Conservation (phyloP, 2,888 invertebrate genomes). For the Erebia aethiops region DNA sequence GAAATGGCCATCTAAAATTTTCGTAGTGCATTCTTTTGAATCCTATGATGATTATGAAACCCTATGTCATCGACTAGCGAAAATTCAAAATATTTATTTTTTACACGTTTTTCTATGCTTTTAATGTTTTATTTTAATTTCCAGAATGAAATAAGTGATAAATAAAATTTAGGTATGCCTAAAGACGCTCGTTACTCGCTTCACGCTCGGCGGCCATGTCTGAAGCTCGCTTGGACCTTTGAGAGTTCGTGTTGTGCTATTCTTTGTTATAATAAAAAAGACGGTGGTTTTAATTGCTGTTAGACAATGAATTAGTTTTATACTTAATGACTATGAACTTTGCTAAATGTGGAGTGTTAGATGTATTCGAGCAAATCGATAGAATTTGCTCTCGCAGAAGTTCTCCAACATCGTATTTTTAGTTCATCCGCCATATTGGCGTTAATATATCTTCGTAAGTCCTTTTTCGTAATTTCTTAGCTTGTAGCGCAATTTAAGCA, state of each 20-base stretch:
- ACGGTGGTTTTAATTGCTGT: slow-evolving; percentile 69
- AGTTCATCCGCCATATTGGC: slow-evolving; percentile 88
- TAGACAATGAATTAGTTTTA: slow-evolving; percentile 67
- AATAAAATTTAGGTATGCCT: slow-evolving; percentile 63
- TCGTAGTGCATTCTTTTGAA: slow-evolving; percentile 48
- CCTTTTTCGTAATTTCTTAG: slow-evolving; percentile 77
- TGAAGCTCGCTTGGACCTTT: slow-evolving; percentile 79
- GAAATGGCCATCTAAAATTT: slow-evolving; percentile 43
- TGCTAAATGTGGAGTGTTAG: slow-evolving; percentile 72
- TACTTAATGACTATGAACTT: slow-evolving; percentile 66
- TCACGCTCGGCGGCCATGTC: slow-evolving; percentile 80
- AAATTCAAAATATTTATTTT: slow-evolving; percentile 66
- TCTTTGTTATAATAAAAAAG: slow-evolving; percentile 73
- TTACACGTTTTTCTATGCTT: slow-evolving; percentile 63
- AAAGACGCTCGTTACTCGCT: slow-evolving; percentile 73
- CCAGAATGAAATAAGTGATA: slow-evolving; percentile 60
- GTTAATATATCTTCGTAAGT: slow-evolving; percentile 84
- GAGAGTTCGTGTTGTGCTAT: slow-evolving; percentile 81
- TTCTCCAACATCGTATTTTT: slow-evolving; percentile 82
- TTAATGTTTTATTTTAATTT: slow-evolving; percentile 75
- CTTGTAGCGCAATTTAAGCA: slow-evolving; percentile 64
- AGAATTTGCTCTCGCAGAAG: slow-evolving; percentile 73
- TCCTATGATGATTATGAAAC: slow-evolving; percentile 60
- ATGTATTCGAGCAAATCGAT: slow-evolving; percentile 68
- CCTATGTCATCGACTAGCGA: slow-evolving; percentile 66